Conservation (phyloP, 2,113 vertebrate genomes). For the Mystacornis crossleyi region DNA sequence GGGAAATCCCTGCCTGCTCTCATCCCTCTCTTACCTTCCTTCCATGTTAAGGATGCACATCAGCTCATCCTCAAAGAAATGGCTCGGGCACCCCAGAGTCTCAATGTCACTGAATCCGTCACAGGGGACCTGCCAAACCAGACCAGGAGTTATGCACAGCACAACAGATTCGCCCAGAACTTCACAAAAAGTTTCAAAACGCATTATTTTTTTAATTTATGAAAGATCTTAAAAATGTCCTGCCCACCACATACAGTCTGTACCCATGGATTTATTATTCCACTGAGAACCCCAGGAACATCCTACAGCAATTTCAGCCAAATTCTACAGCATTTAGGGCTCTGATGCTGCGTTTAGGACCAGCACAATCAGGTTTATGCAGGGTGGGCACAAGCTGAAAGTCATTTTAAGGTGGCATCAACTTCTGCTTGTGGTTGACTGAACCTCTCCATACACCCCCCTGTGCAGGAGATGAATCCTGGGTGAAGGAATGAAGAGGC, state of each 20-base stretch:
- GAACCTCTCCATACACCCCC: neutral
- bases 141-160: neutral
- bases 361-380: neutral
- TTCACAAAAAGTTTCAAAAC: neutral
- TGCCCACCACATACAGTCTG: neutral
- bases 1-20: neutral
- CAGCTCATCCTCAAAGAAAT: conserved; percentile 97
- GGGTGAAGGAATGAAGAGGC: neutral
- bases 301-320: neutral
- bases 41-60: conserved; percentile 92
- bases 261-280: neutral
- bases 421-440: neutral
- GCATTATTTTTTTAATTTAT: neutral
- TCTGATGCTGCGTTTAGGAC: neutral
- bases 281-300: neutral
- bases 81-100: conserved; percentile 89
- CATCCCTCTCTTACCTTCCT: conserved; percentile 82
- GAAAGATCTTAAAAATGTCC: neutral
- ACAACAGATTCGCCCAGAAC: neutral
- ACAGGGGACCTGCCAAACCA: conserved; percentile 87
- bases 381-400: neutral
- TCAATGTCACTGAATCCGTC: conserved; percentile 97
- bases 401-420: neutral
- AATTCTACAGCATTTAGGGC: neutral
- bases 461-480: neutral